phyloP scores from a whole-genome alignment of 2,797 vertebrate species.

The Pristis pectinata region DNA sequence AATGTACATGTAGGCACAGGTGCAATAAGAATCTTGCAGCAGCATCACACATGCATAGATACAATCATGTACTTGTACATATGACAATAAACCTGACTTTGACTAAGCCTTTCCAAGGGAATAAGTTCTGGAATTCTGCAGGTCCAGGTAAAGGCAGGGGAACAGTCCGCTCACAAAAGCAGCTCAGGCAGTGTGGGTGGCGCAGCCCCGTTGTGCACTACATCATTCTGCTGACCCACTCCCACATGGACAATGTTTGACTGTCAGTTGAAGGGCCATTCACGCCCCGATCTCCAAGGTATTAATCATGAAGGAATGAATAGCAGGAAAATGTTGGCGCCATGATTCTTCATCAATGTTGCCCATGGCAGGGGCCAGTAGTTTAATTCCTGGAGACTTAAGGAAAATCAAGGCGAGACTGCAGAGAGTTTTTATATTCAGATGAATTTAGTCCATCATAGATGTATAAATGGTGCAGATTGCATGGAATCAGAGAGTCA shows the following conservation, averaged over 20 bases:
- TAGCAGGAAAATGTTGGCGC: background rate
- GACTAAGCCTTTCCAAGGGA: background rate
- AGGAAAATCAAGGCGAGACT: background rate
- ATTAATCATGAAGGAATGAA: background rate
- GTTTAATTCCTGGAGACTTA: background rate
- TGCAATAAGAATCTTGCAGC: too few species aligned
- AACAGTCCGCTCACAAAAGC: background rate
- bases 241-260: background rate
- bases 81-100: too few species aligned
- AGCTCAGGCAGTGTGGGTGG: background rate
- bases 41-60: too few species aligned
- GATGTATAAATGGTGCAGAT: too few species aligned
- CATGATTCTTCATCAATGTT: background rate
- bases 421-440: background rate
- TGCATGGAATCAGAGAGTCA: too few species aligned
- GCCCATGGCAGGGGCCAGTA: background rate
- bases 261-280: background rate
- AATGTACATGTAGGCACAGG: too few species aligned
- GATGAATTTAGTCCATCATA: background rate
- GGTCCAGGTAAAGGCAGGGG: background rate
- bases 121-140: background rate
- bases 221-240: background rate
- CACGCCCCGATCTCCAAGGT: background rate
- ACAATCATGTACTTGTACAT: too few species aligned
- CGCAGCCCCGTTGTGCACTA: background rate